phyloP scores from a whole-genome alignment of 2,113 vertebrate genomes.

The Tangachromis dhanisi region DNA sequence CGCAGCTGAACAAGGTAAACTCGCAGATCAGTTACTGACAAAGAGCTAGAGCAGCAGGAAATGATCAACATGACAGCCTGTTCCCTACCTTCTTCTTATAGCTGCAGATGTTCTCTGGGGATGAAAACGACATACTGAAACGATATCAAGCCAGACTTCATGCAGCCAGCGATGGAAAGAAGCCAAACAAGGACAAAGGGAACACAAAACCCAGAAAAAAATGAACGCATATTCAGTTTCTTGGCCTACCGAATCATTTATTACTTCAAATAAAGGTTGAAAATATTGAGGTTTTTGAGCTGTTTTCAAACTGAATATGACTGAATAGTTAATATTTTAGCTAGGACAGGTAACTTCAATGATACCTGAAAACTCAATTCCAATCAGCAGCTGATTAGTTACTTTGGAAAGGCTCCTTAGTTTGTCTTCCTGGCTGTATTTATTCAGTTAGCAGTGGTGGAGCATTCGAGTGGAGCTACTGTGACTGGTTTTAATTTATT shows the following conservation, averaged over 20 bases:
- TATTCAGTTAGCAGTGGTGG: background rate
- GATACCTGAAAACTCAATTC: background rate
- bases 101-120: background rate
- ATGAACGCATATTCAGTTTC: background rate
- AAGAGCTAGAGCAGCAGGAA: background rate
- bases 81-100: background rate
- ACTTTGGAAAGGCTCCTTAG: background rate
- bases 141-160: background rate
- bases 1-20: background rate
- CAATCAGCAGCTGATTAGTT: background rate
- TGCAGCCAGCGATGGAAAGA: background rate
- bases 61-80: background rate
- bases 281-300: fast-evolving
- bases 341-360: fast-evolving
- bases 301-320: background rate
- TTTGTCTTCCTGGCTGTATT: background rate
- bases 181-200: background rate
- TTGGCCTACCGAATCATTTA: background rate
- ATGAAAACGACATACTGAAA: background rate
- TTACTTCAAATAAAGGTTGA: background rate
- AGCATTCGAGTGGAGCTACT: background rate
- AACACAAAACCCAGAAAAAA: background rate
- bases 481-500: background rate
- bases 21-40: background rate
- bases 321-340: background rate